Conservation (phyloP, 2,797 vertebrate genomes). For the Antrozous pallidus region DNA sequence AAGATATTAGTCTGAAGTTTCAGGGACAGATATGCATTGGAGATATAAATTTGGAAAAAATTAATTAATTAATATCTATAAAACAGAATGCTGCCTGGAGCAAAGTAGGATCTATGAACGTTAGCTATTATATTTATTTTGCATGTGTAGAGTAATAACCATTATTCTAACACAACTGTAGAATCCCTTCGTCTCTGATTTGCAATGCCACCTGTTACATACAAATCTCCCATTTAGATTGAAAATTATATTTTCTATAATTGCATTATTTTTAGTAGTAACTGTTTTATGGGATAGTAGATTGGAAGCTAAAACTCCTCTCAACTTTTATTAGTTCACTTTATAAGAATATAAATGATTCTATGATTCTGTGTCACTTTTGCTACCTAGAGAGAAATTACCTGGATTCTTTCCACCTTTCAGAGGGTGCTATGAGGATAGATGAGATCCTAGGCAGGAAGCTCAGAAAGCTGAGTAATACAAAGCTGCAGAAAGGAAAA, state of each 20-base stretch:
- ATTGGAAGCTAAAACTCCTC: not conserved
- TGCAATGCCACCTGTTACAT: not conserved
- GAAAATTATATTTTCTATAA: not conserved
- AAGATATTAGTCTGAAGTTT: not conserved
- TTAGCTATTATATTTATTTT: not conserved
- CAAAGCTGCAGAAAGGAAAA: not conserved
- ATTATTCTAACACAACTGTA: not conserved
- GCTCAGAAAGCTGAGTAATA: conserved; percentile 6
- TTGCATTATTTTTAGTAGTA: conserved; percentile 2
- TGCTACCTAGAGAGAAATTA: not conserved
- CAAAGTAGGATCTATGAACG: not conserved
- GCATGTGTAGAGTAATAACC: not conserved
- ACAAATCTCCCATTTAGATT: not conserved
- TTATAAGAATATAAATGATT: not conserved
- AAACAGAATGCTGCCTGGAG: not conserved
- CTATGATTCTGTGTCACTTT: not conserved
- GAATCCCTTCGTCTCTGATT: not conserved
- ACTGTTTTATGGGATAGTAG: not conserved
- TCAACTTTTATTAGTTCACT: not conserved
- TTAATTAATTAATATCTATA: not conserved
- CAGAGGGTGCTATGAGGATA: not conserved
- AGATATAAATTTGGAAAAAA: not conserved
- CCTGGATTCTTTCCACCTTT: not conserved
- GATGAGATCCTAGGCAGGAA: not conserved
- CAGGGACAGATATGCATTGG: not conserved